A percentile compares a stretch with the other conserved stretches of the same genome.
Conservation (phyloP, 2,797 vertebrate species). For the Phaenicophaeus curvirostris region DNA sequence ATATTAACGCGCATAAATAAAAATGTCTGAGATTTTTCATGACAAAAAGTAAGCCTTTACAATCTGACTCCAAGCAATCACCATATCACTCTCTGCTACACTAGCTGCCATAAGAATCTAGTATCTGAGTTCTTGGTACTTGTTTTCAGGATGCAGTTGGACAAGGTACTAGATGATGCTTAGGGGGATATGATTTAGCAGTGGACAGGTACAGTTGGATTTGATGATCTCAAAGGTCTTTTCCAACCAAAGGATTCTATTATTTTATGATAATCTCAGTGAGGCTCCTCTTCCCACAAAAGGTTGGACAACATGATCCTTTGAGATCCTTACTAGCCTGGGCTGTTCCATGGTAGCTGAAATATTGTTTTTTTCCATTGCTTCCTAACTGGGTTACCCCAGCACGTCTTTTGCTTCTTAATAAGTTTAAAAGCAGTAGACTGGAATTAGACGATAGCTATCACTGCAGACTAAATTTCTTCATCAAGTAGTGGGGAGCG, state of each 20-base stretch:
- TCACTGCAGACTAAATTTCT: constrained; percentile 42
- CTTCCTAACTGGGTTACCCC: background rate
- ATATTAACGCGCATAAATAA: background rate
- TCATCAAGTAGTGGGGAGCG: constrained; percentile 40
- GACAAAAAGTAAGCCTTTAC: background rate
- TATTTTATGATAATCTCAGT: background rate
- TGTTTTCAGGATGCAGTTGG: background rate
- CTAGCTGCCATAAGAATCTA: accelerated
- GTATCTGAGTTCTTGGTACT: background rate
- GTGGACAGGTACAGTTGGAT: too few species aligned
- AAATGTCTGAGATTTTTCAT: background rate
- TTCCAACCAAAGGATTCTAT: too few species aligned
- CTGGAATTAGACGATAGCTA: background rate
- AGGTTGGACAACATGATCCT: background rate
- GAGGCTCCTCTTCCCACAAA: background rate
- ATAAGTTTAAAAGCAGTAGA: background rate
- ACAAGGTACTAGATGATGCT: background rate
- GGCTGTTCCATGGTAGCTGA: background rate
- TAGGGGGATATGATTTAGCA: too few species aligned
- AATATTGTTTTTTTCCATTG: background rate
- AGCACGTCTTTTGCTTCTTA: background rate
- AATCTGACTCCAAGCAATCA: background rate
- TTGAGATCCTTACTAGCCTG: background rate
- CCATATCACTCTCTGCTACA: background rate
- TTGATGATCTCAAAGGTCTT: too few species aligned